phyloP scores from a whole-genome alignment of 2,113 vertebrate genomes.

The Monarcha castaneiventris region DNA sequence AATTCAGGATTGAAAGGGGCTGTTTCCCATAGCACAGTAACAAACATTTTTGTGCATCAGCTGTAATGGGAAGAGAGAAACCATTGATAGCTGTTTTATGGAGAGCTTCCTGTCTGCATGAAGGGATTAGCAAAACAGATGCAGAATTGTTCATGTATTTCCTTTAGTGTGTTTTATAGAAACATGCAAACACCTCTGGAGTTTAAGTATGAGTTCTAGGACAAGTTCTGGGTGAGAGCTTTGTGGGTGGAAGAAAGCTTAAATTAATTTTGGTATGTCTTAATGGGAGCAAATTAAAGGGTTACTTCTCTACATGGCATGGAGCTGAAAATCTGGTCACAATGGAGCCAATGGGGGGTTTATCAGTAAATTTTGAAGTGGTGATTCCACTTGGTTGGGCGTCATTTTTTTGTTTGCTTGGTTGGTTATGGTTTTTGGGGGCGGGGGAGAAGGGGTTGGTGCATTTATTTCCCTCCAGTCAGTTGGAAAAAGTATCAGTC shows the following conservation, averaged over 20 bases:
- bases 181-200: neutral
- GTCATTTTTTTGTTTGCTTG: neutral
- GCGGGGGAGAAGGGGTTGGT: rapidly evolving
- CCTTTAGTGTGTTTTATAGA: rapidly evolving
- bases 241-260: neutral
- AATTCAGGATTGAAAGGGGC: neutral
- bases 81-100: neutral
- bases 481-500: neutral
- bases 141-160: neutral
- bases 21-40: neutral
- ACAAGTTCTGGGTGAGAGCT: neutral
- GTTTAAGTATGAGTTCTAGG: neutral
- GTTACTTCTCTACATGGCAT: neutral
- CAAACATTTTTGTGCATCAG: neutral
- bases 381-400: neutral
- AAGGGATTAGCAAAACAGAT: neutral
- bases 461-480: neutral
- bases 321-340: neutral
- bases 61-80: neutral
- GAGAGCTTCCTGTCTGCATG: neutral
- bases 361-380: neutral
- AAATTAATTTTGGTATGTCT: neutral
- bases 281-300: neutral
- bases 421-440: neutral
- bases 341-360: neutral